Evolutionary conservation across 2,113 vertebrate species (phyloP).

Genomic region (Rhabdomys dilectus): DNA sequence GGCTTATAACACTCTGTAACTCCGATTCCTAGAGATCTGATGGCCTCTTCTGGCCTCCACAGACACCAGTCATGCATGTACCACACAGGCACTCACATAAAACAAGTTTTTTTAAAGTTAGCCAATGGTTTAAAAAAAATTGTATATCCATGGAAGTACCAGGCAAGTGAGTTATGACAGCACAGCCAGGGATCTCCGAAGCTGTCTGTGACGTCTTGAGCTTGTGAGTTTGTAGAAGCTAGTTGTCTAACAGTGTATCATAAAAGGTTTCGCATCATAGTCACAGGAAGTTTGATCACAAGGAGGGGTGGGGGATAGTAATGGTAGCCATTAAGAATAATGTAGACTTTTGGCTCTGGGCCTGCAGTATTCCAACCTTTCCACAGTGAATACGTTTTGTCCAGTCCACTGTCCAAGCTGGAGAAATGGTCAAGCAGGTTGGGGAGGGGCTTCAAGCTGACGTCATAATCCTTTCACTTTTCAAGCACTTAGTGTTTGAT

Average conservation of each 20-base stretch:
- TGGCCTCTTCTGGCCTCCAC: neutral
- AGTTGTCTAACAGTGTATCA: neutral
- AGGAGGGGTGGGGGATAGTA: neutral
- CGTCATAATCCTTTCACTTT: no score
- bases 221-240: neutral
- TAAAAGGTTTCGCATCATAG: neutral
- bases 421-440: no score
- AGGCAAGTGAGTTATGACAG: neutral
- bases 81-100: neutral
- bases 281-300: neutral
- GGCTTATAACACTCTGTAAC: neutral
- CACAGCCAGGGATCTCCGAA: neutral
- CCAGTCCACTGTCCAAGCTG: neutral
- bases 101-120: neutral
- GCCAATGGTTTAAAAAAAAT: neutral
- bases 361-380: neutral
- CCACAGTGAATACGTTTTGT: neutral
- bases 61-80: neutral
- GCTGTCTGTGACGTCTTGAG: neutral
- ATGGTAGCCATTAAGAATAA: neutral
- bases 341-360: no score
- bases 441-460: no score
- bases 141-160: no score
- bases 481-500: neutral
- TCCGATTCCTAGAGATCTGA: neutral